Evolutionary conservation across 2,113 vertebrate species (phyloP).

Genomic region (Muntiacus muntjak): DNA sequence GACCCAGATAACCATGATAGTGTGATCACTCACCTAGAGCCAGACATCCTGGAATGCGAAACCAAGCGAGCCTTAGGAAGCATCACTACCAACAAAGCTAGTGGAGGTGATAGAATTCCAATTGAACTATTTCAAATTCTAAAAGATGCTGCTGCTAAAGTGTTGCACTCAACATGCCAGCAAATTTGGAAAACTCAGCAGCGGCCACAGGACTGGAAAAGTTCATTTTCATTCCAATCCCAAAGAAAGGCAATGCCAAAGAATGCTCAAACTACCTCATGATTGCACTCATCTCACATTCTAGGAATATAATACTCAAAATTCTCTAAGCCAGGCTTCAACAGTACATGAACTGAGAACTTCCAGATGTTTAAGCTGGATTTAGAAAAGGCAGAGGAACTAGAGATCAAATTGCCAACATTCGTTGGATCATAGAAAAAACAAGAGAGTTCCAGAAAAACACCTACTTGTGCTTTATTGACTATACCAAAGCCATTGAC

Average conservation of each 20-base stretch:
- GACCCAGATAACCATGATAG: background rate
- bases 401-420: background rate
- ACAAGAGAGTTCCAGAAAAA: background rate
- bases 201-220: background rate
- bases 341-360: background rate
- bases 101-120: background rate
- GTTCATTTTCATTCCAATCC: background rate
- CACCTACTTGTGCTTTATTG: background rate
- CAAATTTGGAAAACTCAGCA: background rate
- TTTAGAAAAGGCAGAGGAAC: background rate
- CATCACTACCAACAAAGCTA: background rate
- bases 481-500: background rate
- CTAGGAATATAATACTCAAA: background rate
- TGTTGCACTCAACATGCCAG: background rate
- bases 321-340: background rate
- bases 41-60: background rate
- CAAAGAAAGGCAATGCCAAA: background rate
- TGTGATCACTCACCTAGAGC: background rate
- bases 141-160: background rate
- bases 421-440: background rate
- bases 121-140: background rate
- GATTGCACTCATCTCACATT: background rate
- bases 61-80: background rate
- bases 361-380: background rate
- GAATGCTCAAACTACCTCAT: background rate